phyloP scores from a whole-genome alignment of 2,113 vertebrate species.

The Rhea americana region DNA sequence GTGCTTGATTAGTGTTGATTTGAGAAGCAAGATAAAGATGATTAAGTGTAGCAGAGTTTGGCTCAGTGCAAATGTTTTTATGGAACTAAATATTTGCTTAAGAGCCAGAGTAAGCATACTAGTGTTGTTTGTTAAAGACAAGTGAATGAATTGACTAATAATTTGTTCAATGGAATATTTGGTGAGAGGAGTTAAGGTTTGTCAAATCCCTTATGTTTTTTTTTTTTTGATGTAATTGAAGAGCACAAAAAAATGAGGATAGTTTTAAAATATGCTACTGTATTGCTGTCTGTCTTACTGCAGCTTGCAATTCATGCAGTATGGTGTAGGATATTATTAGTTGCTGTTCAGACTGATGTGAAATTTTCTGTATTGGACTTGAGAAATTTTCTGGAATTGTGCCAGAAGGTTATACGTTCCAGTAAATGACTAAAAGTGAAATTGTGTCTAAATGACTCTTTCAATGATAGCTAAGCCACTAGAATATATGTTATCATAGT shows the following conservation, averaged over 20 bases:
- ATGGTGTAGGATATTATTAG: neutral
- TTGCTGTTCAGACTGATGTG: neutral
- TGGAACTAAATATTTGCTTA: neutral
- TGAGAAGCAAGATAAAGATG: constrained; percentile 53
- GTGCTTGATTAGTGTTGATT: constrained; percentile 23
- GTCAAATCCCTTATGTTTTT: neutral
- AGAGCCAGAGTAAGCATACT: too few species aligned
- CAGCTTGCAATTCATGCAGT: neutral
- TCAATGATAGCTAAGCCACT: constrained; percentile 21
- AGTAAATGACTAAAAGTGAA: constrained; percentile 63
- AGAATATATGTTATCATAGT: constrained; percentile 41
- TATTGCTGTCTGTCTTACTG: neutral
- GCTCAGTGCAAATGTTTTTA: neutral
- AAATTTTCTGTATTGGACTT: neutral
- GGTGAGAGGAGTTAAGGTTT: constrained; percentile 2
- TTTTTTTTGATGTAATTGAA: neutral
- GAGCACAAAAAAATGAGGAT: neutral
- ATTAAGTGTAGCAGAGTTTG: constrained; percentile 51
- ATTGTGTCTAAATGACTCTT: constrained; percentile 55
- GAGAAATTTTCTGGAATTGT: constrained; percentile 58
- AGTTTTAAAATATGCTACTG: neutral
- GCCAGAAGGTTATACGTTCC: constrained; percentile 47
- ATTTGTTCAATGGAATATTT: constrained; percentile 31
- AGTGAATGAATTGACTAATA: neutral
- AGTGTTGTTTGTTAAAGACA: too few species aligned